Conservation (phyloP, 2,113 vertebrate species). For the Eclectus roratus region DNA sequence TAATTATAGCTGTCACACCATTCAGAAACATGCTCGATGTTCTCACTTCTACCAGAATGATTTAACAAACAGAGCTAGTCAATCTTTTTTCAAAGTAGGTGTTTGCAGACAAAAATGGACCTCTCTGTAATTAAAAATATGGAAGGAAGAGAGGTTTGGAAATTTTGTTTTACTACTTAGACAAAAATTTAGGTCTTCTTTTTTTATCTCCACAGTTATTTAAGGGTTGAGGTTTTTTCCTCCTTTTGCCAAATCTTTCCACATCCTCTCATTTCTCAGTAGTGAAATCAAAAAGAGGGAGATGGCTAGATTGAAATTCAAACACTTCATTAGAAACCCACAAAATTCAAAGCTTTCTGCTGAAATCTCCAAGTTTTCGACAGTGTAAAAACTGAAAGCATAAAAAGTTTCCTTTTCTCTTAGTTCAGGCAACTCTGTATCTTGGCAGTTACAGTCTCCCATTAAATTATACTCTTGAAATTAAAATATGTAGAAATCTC, state of each 20-base stretch:
- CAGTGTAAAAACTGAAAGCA: neutral
- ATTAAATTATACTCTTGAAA: neutral
- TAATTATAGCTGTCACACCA: constrained; percentile 12
- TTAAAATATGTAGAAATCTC: neutral
- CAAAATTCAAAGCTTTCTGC: neutral
- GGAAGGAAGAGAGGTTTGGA: neutral
- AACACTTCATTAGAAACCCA: neutral
- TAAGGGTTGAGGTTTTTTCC: rapidly evolving
- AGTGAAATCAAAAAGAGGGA: neutral
- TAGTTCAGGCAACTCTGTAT: neutral
- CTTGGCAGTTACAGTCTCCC: neutral
- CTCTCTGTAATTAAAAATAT: neutral
- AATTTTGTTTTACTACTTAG: neutral
- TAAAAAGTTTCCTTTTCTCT: neutral
- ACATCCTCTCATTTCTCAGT: neutral
- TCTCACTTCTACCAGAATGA: neutral
- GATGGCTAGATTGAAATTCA: neutral
- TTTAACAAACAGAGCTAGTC: neutral
- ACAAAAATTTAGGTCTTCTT: neutral
- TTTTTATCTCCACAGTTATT: neutral
- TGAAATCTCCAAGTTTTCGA: neutral
- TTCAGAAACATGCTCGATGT: neutral
- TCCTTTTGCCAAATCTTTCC: neutral
- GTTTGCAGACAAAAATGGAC: neutral
- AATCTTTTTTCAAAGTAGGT: neutral